Evolutionary conservation across 2,888 invertebrate species (phyloP), one percentile per base, ranked within the genome.

Genomic region (Eurois occulta): DNA sequence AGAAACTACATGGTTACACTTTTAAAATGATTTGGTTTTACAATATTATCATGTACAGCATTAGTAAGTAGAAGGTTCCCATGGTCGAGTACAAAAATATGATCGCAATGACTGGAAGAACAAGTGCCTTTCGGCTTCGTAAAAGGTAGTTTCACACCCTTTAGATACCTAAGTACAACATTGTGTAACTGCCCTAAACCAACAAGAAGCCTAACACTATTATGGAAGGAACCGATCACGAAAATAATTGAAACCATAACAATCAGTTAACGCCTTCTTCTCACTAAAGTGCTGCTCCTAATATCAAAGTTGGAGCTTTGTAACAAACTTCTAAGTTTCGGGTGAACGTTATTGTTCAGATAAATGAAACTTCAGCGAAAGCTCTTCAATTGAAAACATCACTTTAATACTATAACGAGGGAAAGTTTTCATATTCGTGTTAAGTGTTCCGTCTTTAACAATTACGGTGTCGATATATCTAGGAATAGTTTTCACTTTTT

Each of bases 291-390:
- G 73, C 38, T 64, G 72, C 43, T 74, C 38, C 74, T 86, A 84
- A 86, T 81, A 81, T 81, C 72, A 60, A 86, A 86, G 84, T 86
- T 86, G 43, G 55, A 46, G 24, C 48, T 64, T 77, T 28, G 71
- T 78, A 60, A 86, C 74, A 66, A 86, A 80, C 46, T 81, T 77
- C 48, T 66, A 86, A 87, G 86, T 86, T 86, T 78, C 28, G 68
- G 78, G 71, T 68, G 70, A 69, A 67, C 76, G 67, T 83, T 87
- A 86, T 78, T 86, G 86, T 83, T 80, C 60, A 62, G 43, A 75
- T 69, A 80, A 80, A 80, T 82, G 86, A 78, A 88, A 87, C 87
- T 87, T 88, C 46, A 75, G 79, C 41, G 48, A 74, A 78, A 38
- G 78, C 60, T 71, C 72, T 71, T 60, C 70, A 71, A 83, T 62